Percentiles rank a stretch among this genome's conserved stretches.
Evolutionary conservation across 37 sponge, comb jelly and placozoan species (phyloP).

Genomic region (Amphimedon queenslandica): DNA sequence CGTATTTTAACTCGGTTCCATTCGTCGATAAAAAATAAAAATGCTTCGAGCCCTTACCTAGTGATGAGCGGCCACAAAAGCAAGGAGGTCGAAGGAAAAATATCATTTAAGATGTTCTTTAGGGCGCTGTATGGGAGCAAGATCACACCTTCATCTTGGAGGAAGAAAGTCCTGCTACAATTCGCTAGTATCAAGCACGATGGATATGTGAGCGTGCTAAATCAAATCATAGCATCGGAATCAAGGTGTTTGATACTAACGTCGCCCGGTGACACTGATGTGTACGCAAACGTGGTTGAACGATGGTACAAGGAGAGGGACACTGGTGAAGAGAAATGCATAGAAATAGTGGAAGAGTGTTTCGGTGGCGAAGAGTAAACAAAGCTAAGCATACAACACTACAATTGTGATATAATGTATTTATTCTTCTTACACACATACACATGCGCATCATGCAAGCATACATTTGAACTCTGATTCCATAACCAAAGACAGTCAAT

Average conservation of each 20-base stretch:
- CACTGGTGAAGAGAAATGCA: conserved; percentile 11
- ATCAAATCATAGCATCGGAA: conserved; percentile 14
- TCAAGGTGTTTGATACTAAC: conserved; percentile 43
- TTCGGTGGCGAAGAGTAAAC: neutral
- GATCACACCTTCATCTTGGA: conserved; percentile 8
- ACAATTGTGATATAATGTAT: no score
- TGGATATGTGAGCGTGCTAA: conserved; percentile 28
- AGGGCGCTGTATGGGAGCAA: conserved; percentile 7
- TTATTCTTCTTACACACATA: no score
- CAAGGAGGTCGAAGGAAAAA: neutral
- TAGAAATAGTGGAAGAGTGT: conserved; percentile 14
- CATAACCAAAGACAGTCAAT: no score
- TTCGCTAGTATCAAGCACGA: neutral
- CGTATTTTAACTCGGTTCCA: neutral
- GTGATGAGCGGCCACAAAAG: conserved; percentile 37
- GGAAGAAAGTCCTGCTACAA: conserved; percentile 21
- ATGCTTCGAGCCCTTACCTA: conserved; percentile 19
- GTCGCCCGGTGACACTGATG: no score
- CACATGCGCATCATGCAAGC: no score
- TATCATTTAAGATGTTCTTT: conserved; percentile 30
- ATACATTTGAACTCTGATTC: no score
- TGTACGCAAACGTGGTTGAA: no score
- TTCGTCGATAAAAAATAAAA: neutral
- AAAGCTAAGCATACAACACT: neutral
- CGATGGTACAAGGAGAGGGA: no score